phyloP scores from a whole-genome alignment of 1,140 invertebrate species.

The Scaptodrosophila lebanonensis region DNA sequence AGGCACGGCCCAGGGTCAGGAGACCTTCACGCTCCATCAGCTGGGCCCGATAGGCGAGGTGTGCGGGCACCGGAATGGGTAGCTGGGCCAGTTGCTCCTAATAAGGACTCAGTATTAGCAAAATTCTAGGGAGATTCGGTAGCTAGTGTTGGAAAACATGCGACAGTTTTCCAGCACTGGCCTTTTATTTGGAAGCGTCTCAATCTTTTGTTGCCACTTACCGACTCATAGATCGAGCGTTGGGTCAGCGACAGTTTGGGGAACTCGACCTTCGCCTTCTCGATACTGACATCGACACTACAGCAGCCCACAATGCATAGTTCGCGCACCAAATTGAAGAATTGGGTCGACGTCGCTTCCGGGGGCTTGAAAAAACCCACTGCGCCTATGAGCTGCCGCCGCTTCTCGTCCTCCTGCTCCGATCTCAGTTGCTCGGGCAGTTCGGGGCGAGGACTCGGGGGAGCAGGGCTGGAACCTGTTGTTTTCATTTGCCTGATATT shows the following conservation, averaged over 20 bases:
- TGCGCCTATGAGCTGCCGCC: constrained; percentile 21
- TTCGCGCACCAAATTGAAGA: constrained; percentile 57
- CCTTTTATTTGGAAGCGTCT: too few relatives aligned
- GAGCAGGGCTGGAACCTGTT: too few relatives aligned
- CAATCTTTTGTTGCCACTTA: constrained; percentile 14
- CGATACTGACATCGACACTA: constrained; percentile 55
- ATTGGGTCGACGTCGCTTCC: constrained; percentile 48
- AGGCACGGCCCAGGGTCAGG: constrained; percentile 30
- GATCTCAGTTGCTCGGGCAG: background rate
- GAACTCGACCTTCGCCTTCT: constrained; percentile 31
- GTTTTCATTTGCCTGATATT: too few relatives aligned
- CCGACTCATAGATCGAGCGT: constrained; percentile 44
- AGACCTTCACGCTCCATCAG: constrained; percentile 49
- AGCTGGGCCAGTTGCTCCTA: constrained; percentile 45
- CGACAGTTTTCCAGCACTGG: too few relatives aligned
- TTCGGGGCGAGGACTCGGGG: too few relatives aligned
- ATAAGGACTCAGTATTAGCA: too few relatives aligned
- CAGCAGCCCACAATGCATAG: constrained; percentile 60
- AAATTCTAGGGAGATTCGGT: too few relatives aligned
- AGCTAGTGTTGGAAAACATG: too few relatives aligned
- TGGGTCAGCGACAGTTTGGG: constrained; percentile 19
- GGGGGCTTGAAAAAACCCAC: constrained; percentile 36
- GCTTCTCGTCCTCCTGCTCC: constrained; percentile 24
- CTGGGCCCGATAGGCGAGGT: constrained; percentile 46
- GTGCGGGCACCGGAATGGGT: constrained; percentile 52